Conservation (phyloP, 2,113 vertebrate genomes). For the Spea bombifrons region DNA sequence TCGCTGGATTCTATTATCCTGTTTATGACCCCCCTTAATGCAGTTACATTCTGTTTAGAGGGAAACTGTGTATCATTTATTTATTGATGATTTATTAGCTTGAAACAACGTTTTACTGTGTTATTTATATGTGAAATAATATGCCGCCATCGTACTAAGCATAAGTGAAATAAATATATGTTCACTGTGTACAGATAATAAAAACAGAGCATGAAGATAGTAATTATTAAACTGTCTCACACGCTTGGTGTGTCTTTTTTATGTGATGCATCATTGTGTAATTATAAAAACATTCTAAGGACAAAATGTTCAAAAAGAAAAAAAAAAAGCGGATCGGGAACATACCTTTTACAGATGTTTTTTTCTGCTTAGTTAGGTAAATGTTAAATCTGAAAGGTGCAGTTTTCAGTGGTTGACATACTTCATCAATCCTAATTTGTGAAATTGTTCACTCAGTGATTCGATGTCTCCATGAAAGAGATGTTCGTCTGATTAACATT, state of each 20-base stretch:
- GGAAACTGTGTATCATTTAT: no score
- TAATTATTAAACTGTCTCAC: constrained; percentile 20
- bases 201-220: constrained; percentile 1
- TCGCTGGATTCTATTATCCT: no score
- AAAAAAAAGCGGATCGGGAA: constrained; percentile 22
- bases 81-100: no score
- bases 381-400: constrained; percentile 52
- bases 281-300: constrained; percentile 39
- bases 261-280: constrained; percentile 34
- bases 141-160: no score
- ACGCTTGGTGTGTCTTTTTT: background rate
- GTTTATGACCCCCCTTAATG: no score
- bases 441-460: constrained; percentile 47
- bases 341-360: constrained; percentile 49
- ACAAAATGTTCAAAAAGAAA: constrained; percentile 23
- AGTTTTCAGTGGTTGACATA: constrained; percentile 48
- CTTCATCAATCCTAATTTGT: constrained; percentile 47
- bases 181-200: constrained; percentile 3
- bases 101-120: no score
- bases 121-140: no score
- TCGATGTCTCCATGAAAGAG: constrained; percentile 39
- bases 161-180: constrained; percentile 10
- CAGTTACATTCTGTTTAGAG: no score
- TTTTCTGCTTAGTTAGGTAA: constrained; percentile 48
- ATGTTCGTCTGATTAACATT: constrained; percentile 46